Percentiles rank a stretch among this genome's conserved stretches.
Evolutionary conservation across 1,140 invertebrate species (phyloP).

Genomic region (Eumeta japonica): DNA sequence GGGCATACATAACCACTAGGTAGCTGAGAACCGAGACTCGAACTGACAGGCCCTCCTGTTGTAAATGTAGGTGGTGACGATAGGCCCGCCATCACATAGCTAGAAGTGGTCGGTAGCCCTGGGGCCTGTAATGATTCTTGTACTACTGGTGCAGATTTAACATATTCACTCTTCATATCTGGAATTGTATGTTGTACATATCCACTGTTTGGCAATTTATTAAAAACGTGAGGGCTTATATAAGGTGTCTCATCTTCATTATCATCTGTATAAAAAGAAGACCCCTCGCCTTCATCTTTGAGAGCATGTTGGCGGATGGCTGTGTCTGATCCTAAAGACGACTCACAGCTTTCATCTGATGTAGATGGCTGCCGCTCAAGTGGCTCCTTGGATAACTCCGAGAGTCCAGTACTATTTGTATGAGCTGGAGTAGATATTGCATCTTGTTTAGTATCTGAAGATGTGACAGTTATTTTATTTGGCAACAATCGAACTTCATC

Average conservation of each 20-base stretch:
- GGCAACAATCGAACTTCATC: constrained; percentile 47
- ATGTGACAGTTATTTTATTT: constrained; percentile 27
- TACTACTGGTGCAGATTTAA: constrained; percentile 12
- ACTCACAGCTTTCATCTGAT: constrained; percentile 41
- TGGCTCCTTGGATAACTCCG: constrained; percentile 32
- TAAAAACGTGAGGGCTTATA: constrained; percentile 30
- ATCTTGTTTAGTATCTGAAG: constrained; percentile 36
- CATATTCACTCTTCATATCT: constrained; percentile 25
- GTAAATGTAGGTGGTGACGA: constrained; percentile 31
- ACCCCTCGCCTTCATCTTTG: constrained; percentile 26
- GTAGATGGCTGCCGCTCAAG: constrained; percentile 35
- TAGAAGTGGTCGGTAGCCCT: constrained; percentile 30
- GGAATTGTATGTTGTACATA: constrained; percentile 35
- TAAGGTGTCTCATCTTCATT: constrained; percentile 27
- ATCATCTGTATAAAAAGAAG: constrained; percentile 26
- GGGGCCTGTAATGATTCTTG: constrained; percentile 18
- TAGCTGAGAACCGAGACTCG: constrained; percentile 22
- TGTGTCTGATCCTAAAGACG: constrained; percentile 35
- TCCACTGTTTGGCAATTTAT: constrained; percentile 33
- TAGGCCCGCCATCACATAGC: constrained; percentile 43
- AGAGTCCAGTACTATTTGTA: constrained; percentile 47
- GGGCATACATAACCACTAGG: constrained; percentile 38
- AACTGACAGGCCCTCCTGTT: constrained; percentile 17
- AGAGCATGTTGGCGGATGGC: constrained; percentile 25
- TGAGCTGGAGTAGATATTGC: constrained; percentile 39